phyloP scores from a whole-genome alignment of 2,113 vertebrate genomes.

The Greenwoodochromis staneri region DNA sequence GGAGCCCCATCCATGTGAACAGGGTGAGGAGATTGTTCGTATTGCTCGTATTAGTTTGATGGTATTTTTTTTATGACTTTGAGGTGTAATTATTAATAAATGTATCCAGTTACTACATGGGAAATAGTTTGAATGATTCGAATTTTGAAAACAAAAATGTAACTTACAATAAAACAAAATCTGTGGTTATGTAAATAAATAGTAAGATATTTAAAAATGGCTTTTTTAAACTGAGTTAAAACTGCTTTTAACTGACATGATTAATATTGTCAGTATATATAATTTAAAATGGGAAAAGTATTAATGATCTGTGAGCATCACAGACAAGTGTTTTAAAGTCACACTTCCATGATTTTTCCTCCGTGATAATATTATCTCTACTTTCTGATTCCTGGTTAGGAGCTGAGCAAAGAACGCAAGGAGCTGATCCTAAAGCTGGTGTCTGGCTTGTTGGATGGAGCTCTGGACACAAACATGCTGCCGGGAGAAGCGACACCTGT shows the following conservation, averaged over 20 bases:
- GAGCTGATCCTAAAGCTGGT: conserved; percentile 81
- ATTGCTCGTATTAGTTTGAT: background rate
- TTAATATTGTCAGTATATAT: background rate
- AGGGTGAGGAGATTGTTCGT: conserved; percentile 70
- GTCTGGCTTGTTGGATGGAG: conserved; percentile 72
- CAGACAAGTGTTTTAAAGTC: background rate
- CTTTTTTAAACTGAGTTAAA: accelerated
- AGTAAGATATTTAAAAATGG: background rate
- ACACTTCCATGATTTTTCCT: accelerated
- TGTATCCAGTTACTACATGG: background rate
- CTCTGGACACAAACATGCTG: conserved; percentile 61
- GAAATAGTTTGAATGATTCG: background rate
- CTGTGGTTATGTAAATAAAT: background rate
- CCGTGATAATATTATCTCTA: background rate
- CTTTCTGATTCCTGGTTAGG: conserved; percentile 52
- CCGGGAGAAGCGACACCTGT: conserved; percentile 47
- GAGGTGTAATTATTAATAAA: background rate
- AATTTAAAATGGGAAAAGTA: background rate
- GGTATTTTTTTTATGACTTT: background rate
- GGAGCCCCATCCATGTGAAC: conserved; percentile 63
- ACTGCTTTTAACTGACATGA: background rate
- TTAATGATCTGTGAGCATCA: background rate
- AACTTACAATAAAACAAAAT: accelerated
- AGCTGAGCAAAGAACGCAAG: conserved; percentile 75
- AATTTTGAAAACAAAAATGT: background rate